Percentiles rank a stretch among this genome's conserved stretches.
Evolutionary conservation across 2,888 invertebrate genomes (phyloP).

Genomic region (Kryphioiulus occultus): DNA sequence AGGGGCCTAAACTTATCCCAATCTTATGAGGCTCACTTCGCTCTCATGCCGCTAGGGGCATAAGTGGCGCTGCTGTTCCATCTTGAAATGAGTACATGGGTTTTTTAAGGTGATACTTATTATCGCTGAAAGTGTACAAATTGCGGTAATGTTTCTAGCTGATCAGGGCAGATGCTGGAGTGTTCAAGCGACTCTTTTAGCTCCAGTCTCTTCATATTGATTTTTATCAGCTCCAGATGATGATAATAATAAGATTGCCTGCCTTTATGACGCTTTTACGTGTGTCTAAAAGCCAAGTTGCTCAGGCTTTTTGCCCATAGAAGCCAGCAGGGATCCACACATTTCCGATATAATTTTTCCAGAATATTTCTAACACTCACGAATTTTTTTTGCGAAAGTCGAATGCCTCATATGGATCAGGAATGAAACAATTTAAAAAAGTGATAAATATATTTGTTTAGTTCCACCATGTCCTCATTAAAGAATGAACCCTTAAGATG

Average conservation of each 20-base stretch:
- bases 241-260: background rate
- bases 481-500: too few relatives aligned
- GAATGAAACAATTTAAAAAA: too few relatives aligned
- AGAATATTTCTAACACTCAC: background rate
- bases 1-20: too few relatives aligned
- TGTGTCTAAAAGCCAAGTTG: background rate
- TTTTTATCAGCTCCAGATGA: constrained; percentile 13
- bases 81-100: background rate
- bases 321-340: too few relatives aligned
- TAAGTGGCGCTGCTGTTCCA: background rate
- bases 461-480: too few relatives aligned
- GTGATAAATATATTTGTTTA: too few relatives aligned
- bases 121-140: constrained; percentile 12
- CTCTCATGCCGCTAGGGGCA: background rate
- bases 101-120: background rate
- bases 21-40: background rate
- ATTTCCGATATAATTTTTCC: background rate
- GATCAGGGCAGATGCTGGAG: background rate
- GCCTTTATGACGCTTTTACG: background rate
- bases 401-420: too few relatives aligned
- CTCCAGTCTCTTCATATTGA: background rate
- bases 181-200: background rate
- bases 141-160: background rate
- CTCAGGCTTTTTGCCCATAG: background rate
- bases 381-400: background rate